phyloP scores from a whole-genome alignment of 2,113 vertebrate genomes.

The Notothenia rossii region DNA sequence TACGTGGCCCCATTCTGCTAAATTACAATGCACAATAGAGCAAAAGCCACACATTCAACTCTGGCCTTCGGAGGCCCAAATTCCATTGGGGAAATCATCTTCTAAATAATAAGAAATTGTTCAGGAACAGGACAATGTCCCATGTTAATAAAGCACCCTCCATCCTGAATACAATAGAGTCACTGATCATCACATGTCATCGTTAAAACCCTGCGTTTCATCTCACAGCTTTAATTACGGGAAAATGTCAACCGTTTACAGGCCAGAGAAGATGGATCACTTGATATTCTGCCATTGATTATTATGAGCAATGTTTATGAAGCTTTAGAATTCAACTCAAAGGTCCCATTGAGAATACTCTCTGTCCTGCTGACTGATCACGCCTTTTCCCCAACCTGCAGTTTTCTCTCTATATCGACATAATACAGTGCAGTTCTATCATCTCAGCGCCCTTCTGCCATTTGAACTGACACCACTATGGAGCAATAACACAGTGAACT shows the following conservation, averaged over 20 bases:
- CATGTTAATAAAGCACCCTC: slow-evolving; percentile 54
- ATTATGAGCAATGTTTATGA: slow-evolving; percentile 73
- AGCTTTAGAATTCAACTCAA: slow-evolving; percentile 21
- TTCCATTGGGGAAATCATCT: slow-evolving; percentile 55
- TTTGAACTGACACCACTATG: slow-evolving; percentile 38
- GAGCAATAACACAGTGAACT: slow-evolving; percentile 36
- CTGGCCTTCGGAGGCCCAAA: slow-evolving; percentile 8
- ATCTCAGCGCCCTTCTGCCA: slow-evolving; percentile 18
- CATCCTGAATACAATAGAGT: slow-evolving; percentile 55
- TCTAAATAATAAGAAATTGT: slow-evolving; percentile 53
- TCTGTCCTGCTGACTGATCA: slow-evolving; percentile 15
- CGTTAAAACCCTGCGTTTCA: slow-evolving; percentile 67
- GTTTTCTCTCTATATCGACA: slow-evolving; percentile 28
- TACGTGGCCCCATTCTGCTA: slow-evolving; percentile 22
- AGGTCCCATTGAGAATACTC: slow-evolving; percentile 11
- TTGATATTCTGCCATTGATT: slow-evolving; percentile 73
- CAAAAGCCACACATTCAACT: slow-evolving; percentile 11
- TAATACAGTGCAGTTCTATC: slow-evolving; percentile 17
- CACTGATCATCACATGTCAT: slow-evolving; percentile 74
- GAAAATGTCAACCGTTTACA: slow-evolving; percentile 72
- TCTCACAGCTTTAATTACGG: slow-evolving; percentile 74
- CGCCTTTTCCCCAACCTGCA: background rate
- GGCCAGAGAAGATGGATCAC: slow-evolving; percentile 71
- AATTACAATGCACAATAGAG: slow-evolving; percentile 51
- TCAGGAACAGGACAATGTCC: slow-evolving; percentile 51